Percentiles rank a stretch among this genome's conserved stretches.
phyloP scores from a whole-genome alignment of 1,140 invertebrate species.

The Bombus vancouverensis region DNA sequence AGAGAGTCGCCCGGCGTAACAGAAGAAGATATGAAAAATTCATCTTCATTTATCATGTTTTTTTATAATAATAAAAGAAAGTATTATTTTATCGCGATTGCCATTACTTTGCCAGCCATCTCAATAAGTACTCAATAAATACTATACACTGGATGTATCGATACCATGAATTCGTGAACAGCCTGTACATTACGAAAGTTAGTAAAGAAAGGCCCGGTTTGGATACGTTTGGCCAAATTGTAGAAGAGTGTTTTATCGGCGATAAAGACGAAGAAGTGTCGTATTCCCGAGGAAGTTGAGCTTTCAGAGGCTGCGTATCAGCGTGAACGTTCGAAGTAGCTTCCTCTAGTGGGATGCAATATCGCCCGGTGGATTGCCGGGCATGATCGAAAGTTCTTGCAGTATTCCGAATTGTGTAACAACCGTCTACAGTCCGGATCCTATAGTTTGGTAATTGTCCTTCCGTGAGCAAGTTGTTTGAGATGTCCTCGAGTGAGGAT shows the following conservation, averaged over 20 bases:
- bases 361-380: constrained; percentile 29
- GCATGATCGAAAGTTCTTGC: constrained; percentile 51
- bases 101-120: background rate
- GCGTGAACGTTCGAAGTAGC: constrained; percentile 19
- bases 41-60: too few species aligned
- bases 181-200: background rate
- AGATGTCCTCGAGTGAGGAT: constrained; percentile 21
- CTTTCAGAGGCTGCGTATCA: constrained; percentile 26
- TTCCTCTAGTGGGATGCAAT: background rate
- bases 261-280: constrained; percentile 14
- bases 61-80: background rate
- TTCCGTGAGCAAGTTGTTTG: constrained; percentile 30
- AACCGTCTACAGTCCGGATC: constrained; percentile 39
- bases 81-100: background rate
- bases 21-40: too few species aligned
- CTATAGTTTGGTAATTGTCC: constrained; percentile 45
- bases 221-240: constrained; percentile 11
- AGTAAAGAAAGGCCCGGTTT: background rate
- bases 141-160: too few species aligned
- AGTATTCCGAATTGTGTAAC: constrained; percentile 48
- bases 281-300: constrained; percentile 7
- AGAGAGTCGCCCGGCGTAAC: too few species aligned
- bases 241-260: constrained; percentile 1
- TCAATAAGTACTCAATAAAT: background rate
- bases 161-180: background rate